Evolutionary conservation across 1,140 invertebrate genomes (phyloP), one percentile per base, ranked within the genome.

Genomic region (Zophobas atratus): DNA sequence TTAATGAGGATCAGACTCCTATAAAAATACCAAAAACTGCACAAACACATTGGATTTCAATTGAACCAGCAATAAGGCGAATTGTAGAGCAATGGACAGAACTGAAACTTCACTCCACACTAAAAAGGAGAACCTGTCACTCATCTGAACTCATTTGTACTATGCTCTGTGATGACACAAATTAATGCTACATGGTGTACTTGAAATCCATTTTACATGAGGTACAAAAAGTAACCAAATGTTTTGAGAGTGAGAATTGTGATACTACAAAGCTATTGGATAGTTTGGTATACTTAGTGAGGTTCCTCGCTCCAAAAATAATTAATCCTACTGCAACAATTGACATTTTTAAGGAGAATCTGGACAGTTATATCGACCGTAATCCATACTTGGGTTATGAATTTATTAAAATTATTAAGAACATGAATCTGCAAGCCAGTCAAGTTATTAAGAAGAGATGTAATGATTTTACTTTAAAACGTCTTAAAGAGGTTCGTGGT

Each of bases 11-110:
- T 20, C 20, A 20, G 20, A 20, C 20, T 20, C 20, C 20, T 20
- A 20, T 70, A 84, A 84, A 80, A 80, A 85, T 5, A 56, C 85
- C 20, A 81, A 80, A 33, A 83, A 82, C 20, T 73, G 71, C 3
- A 8, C 81, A 85, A 80, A 85, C 85, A 1, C 55, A 82, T 33
- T 85, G 84, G 84, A 63, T 86, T 6, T 85, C 83, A 5, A 71
- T 86, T 34, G 0, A 76, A 32, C 35, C 56, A 35, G 84, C 83
- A n/a, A 80, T 85, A 20, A 56, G 73, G 41, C 46, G 80, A 67
- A 75, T 84, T 0, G 35, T 83, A 6, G 78, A 84, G 34, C 81
- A 83, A 56, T 83, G 76, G 73, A 79, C 79, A 48, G 53, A 53
- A 6, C 53, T 84, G 6, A 70, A 43, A 70, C 49, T 81, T 20